phyloP scores from a whole-genome alignment of 2,888 invertebrate species.

The Dryobotodes eremita region DNA sequence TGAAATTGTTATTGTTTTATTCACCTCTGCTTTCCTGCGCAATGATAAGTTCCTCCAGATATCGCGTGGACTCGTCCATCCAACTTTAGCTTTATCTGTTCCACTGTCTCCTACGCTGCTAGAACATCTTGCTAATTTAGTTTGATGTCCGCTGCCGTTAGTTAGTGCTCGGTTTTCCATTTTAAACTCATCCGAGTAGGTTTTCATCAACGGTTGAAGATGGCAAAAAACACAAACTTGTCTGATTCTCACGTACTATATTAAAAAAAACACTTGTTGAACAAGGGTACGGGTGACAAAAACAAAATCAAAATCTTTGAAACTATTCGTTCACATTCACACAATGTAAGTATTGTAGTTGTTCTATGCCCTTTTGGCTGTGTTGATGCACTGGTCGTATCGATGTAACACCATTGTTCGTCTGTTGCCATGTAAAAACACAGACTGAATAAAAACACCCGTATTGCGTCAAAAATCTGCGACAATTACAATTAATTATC shows the following conservation, averaged over 20 bases:
- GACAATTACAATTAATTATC: constrained; percentile 34
- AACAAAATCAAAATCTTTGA: constrained; percentile 27
- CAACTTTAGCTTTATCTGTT: constrained; percentile 86
- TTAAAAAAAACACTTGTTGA: constrained; percentile 71
- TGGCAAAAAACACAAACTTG: constrained; percentile 65
- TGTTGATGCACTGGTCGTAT: constrained; percentile 70
- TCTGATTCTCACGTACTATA: constrained; percentile 75
- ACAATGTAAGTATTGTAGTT: constrained; percentile 43
- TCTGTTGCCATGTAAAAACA: constrained; percentile 55
- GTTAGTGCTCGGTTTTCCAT: constrained; percentile 84
- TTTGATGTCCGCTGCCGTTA: constrained; percentile 80
- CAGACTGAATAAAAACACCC: constrained; percentile 23
- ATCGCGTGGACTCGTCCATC: constrained; percentile 88
- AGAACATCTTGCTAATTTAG: constrained; percentile 84
- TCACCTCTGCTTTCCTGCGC: constrained; percentile 88
- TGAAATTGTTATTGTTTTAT: constrained; percentile 46
- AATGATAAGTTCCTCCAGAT: constrained; percentile 89
- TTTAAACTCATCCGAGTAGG: constrained; percentile 74
- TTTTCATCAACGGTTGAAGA: constrained; percentile 52
- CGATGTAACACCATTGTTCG: constrained; percentile 69
- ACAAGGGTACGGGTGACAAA: constrained; percentile 59
- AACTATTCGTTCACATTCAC: constrained; percentile 48
- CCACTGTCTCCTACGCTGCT: constrained; percentile 86
- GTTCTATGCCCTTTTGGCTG: constrained; percentile 61
- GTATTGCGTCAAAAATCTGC: constrained; percentile 34